Conservation (phyloP, 2,888 invertebrate species). For the Eudasyphora cyanicolor region DNA sequence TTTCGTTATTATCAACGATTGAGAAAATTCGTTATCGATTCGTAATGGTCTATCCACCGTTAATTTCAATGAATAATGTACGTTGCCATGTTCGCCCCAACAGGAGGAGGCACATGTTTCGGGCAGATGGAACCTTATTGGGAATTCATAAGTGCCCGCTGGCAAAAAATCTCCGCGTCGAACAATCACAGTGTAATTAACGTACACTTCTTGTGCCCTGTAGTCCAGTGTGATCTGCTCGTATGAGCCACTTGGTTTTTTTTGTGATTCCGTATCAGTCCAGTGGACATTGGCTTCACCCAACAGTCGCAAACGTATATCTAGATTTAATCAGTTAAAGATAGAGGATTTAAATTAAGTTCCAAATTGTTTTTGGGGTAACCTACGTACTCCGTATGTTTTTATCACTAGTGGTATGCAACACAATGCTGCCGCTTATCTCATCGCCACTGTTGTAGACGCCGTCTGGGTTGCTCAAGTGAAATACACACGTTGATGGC, state of each 20-base stretch:
- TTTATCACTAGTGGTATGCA: not conserved
- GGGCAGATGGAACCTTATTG: not conserved
- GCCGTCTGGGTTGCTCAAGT: not conserved
- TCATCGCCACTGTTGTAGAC: not conserved
- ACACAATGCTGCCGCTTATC: not conserved
- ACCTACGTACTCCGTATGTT: not conserved
- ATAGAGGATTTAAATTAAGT: not conserved
- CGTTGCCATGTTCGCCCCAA: not conserved
- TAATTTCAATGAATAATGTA: not conserved
- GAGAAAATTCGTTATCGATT: not conserved
- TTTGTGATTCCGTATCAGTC: not conserved
- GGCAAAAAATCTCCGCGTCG: not conserved
- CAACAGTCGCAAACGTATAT: not conserved
- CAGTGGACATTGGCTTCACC: not conserved
- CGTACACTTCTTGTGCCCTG: not conserved
- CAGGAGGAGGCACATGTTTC: not conserved
- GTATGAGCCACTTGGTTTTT: no score
- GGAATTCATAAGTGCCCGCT: not conserved
- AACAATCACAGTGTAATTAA: not conserved
- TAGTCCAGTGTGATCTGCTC: not conserved
- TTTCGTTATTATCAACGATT: not conserved
- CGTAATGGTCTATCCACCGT: not conserved
- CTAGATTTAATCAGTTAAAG: not conserved
- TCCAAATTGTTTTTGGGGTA: not conserved
- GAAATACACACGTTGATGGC: slow-evolving; percentile 9